Evolutionary conservation across 2,113 vertebrate species (phyloP).

Genomic region (Balaeniceps rex): DNA sequence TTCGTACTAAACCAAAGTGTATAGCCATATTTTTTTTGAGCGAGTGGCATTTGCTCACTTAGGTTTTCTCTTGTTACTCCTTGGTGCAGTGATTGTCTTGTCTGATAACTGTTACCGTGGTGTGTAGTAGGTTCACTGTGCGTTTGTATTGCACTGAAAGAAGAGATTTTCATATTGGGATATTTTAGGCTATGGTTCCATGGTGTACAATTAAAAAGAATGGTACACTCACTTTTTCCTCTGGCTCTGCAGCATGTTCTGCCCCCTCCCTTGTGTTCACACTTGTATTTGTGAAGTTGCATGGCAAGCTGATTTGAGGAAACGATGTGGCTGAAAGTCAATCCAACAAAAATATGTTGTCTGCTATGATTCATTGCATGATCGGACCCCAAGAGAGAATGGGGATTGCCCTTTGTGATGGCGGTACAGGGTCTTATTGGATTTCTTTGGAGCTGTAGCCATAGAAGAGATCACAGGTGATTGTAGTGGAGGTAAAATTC

Average conservation of each 20-base stretch:
- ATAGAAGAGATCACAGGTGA: not conserved
- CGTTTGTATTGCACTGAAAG: fast-evolving
- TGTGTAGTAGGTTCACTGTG: not conserved
- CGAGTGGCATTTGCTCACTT: not conserved
- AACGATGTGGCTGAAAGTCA: not conserved
- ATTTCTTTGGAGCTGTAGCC: not conserved
- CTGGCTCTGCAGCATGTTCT: not conserved
- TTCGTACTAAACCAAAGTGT: not conserved
- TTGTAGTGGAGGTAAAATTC: not conserved
- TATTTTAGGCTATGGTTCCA: not conserved
- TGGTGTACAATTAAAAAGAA: not conserved
- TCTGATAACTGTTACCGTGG: not conserved
- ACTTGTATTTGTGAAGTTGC: not conserved
- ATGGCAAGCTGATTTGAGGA: not conserved
- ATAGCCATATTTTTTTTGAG: not conserved
- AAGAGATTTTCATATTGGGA: not conserved
- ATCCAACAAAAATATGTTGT: not conserved
- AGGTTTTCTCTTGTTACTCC: not conserved
- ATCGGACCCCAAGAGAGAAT: not conserved
- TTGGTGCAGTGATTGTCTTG: not conserved
- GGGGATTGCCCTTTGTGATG: not conserved
- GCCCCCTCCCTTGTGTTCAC: not conserved
- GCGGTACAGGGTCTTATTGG: not conserved
- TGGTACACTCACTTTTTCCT: fast-evolving
- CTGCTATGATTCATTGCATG: not conserved